Percentiles rank a stretch among this genome's conserved stretches.
These are phyloP conservation scores for Drosophila prolongata DNA, from an alignment of 2,888 invertebrate species.

Conservation along the genomic window DNA sequence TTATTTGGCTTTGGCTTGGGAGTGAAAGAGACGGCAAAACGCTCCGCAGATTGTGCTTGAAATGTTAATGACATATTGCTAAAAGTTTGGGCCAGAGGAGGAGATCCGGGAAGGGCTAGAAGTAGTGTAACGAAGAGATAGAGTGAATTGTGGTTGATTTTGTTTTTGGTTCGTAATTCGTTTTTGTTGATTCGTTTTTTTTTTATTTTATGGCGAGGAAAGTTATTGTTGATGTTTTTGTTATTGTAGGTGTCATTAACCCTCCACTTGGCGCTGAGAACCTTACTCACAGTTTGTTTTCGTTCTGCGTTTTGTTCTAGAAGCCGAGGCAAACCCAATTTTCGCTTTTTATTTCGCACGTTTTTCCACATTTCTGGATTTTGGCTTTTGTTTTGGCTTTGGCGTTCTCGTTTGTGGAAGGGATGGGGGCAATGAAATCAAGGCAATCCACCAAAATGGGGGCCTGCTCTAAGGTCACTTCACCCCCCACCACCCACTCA, in stretches of 20 bases:
- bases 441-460: conserved; percentile 8
- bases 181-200: conserved; percentile 21
- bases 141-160: conserved; percentile 30
- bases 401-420: conserved; percentile 47
- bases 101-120: not conserved
- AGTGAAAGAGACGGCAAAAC: conserved; percentile 47
- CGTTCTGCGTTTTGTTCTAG: conserved; percentile 52
- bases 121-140: conserved; percentile 10
- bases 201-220: not conserved
- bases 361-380: conserved; percentile 66
- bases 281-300: conserved; percentile 48
- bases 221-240: conserved; percentile 28
- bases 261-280: conserved; percentile 68
- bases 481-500: conserved; percentile 12
- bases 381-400: conserved; percentile 73
- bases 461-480: conserved; percentile 7
- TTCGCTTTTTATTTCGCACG: conserved; percentile 74
- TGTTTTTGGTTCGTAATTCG: conserved; percentile 45
- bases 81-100: not conserved
- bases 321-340: conserved; percentile 43
- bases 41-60: conserved; percentile 33
- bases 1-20: conserved; percentile 2
- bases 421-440: not conserved
- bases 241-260: conserved; percentile 68
- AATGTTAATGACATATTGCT: conserved; percentile 49